phyloP scores from a whole-genome alignment of 2,797 vertebrate species.

The Coendou prehensilis region DNA sequence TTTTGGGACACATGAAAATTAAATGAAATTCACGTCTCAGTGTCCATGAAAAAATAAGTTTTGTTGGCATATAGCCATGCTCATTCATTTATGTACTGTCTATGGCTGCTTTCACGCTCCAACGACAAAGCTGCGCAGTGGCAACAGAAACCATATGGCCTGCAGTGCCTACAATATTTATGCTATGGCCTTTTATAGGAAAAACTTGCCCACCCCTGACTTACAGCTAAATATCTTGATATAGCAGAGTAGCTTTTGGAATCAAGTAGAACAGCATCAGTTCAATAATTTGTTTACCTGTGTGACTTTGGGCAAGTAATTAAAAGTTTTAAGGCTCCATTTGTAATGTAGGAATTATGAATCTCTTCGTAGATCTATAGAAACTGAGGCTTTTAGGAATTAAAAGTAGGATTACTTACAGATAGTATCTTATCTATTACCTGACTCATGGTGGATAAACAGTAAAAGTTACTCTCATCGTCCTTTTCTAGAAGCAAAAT shows the following conservation, averaged over 20 bases:
- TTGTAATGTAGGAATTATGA: background rate
- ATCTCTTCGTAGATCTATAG: background rate
- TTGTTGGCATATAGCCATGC: background rate
- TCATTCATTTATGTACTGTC: background rate
- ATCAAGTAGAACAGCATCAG: background rate
- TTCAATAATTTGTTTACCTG: background rate
- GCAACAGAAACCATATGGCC: background rate
- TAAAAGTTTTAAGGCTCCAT: conserved; percentile 23
- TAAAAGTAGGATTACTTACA: background rate
- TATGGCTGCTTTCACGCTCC: background rate
- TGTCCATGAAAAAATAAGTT: background rate
- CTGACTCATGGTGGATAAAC: background rate
- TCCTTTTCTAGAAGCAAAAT: background rate
- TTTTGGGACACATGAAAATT: conserved; percentile 14
- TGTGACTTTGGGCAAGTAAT: background rate
- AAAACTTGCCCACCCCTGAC: background rate
- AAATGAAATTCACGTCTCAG: conserved; percentile 67
- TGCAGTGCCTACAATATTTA: conserved; percentile 40
- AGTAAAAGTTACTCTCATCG: background rate
- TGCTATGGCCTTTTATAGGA: background rate
- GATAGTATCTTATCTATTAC: background rate
- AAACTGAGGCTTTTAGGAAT: conserved; percentile 25
- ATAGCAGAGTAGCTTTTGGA: no score
- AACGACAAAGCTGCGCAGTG: background rate
- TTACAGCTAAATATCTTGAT: conserved; percentile 12